Percentiles rank a stretch among this genome's conserved stretches.
These are phyloP conservation scores for Uropsilus gracilis DNA, from an alignment of 2,113 vertebrate genomes.

Conservation along the genomic window DNA sequence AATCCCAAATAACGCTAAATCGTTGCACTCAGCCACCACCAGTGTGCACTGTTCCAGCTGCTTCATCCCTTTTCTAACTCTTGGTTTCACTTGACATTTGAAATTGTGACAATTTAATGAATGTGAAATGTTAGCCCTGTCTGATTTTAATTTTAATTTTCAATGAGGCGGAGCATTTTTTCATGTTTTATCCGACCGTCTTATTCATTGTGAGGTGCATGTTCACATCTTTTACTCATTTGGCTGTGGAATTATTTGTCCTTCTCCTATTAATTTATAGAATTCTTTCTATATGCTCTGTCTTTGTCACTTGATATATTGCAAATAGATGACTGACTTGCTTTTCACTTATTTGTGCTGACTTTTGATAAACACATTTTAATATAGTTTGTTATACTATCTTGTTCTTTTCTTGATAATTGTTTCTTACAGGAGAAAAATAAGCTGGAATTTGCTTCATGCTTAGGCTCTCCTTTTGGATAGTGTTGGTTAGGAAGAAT, in stretches of 20 bases:
- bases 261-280: neutral
- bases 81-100: neutral
- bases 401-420: neutral
- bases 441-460: slow-evolving; percentile 17
- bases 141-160: slow-evolving; percentile 1
- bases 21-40: neutral
- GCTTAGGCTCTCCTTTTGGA: neutral
- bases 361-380: neutral
- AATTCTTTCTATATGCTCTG: neutral
- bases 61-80: neutral
- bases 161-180: neutral
- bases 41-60: neutral
- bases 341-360: slow-evolving; percentile 11
- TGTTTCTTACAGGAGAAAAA: slow-evolving; percentile 1
- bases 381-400: neutral
- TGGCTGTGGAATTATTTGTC: neutral
- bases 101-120: neutral
- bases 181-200: neutral
- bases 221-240: neutral
- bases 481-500: slow-evolving; percentile 43
- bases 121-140: neutral
- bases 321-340: neutral
- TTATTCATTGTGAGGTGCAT: neutral
- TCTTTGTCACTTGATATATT: neutral
- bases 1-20: neutral